Evolutionary conservation across 1,140 invertebrate genomes (phyloP).

Genomic region (Carposina sasakii): DNA sequence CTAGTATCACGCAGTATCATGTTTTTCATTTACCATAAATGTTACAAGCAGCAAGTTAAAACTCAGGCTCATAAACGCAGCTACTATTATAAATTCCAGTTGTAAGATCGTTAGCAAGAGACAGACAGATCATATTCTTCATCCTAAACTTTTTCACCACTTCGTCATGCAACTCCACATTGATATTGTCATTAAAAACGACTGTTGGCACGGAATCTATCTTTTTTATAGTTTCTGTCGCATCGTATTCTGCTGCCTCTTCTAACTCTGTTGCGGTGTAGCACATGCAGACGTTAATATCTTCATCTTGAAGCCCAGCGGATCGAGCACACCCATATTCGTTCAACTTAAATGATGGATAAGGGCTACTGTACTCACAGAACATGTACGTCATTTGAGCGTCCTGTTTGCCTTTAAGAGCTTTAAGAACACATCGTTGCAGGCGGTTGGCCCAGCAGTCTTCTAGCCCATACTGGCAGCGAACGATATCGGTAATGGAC

Average conservation of each 20-base stretch:
- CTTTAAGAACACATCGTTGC: conserved; percentile 50
- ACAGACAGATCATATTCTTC: conserved; percentile 38
- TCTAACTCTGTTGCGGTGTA: conserved; percentile 35
- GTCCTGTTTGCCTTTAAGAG: conserved; percentile 36
- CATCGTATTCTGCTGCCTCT: conserved; percentile 22
- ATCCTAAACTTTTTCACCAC: conserved; percentile 28
- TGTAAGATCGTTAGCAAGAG: conserved; percentile 35
- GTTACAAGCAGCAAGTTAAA: too few species aligned
- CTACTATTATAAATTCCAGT: too few species aligned
- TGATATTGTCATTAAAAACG: conserved; percentile 40
- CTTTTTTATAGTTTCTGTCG: conserved; percentile 27
- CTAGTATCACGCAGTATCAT: too few species aligned
- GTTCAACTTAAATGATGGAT: conserved; percentile 30
- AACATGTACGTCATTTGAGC: conserved; percentile 48
- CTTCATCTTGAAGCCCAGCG: conserved; percentile 32
- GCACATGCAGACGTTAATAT: conserved; percentile 42
- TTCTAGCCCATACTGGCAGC: conserved; percentile 41
- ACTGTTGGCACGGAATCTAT: conserved; percentile 52
- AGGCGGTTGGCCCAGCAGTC: conserved; percentile 60
- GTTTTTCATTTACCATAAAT: too few species aligned
- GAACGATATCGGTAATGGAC: conserved; percentile 23
- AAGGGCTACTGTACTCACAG: conserved; percentile 47
- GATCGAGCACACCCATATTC: conserved; percentile 37
- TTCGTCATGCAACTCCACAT: conserved; percentile 19
- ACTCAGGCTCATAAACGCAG: too few species aligned